A percentile compares a stretch with the other conserved stretches of the same genome.
Conservation (phyloP, 2,888 invertebrate species). For the Sesia bembeciformis region DNA sequence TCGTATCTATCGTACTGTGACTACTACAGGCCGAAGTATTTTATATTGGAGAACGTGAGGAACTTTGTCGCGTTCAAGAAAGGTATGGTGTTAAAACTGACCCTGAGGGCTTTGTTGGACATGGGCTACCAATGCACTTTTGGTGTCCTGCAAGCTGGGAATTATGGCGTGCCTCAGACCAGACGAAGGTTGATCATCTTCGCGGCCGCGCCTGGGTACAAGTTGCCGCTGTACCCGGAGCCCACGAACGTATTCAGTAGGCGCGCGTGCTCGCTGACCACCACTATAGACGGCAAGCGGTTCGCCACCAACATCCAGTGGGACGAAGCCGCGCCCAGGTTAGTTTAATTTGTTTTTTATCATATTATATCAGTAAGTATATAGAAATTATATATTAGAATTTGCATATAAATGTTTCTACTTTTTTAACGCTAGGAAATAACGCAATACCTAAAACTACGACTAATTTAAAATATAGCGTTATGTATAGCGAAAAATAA, state of each 20-base stretch:
- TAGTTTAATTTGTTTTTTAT: neutral
- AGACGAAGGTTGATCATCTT: conserved; percentile 84
- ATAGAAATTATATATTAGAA: too few relatives aligned
- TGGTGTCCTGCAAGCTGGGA: conserved; percentile 89
- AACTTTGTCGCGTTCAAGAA: conserved; percentile 90
- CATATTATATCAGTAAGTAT: too few relatives aligned
- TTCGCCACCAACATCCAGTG: conserved; percentile 73
- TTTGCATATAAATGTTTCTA: too few relatives aligned
- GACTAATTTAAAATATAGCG: too few relatives aligned
- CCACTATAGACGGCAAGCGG: conserved; percentile 60
- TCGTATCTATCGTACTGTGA: conserved; percentile 90
- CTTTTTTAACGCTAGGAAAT: too few relatives aligned
- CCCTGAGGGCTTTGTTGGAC: conserved; percentile 81
- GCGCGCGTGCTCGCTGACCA: conserved; percentile 75
- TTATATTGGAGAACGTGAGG: conserved; percentile 88
- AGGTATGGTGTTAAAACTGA: conserved; percentile 86
- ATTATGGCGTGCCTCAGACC: conserved; percentile 89
- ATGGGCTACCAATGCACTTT: conserved; percentile 94
- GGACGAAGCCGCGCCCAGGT: conserved; percentile 81
- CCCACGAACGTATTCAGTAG: conserved; percentile 85
- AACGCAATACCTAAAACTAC: too few relatives aligned
- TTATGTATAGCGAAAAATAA: too few relatives aligned
- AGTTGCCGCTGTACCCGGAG: conserved; percentile 84
- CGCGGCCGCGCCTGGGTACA: conserved; percentile 86
- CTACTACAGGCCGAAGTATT: conserved; percentile 87